Base-by-base conservation (phyloP, 1,140 invertebrate species). In the Parasteatoda tepidariorum region DNA sequence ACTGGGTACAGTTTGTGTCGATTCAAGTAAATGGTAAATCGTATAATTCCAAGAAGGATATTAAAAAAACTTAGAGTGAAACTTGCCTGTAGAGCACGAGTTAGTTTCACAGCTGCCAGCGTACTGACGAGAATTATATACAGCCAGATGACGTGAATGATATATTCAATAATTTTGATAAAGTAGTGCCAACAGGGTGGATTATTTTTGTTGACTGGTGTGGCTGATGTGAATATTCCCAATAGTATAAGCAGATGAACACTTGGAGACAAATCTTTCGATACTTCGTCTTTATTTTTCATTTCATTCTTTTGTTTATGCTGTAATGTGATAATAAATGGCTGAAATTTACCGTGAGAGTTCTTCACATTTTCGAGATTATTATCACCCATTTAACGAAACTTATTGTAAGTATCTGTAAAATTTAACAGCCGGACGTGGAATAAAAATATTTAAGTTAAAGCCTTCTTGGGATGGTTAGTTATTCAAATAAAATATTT, bases 51-150 rank as follows among this genome's bases (percentile, higher is more conserved):
- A 9, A 71, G 41, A 3, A 82, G 7, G 2, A 71, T 30, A 18
- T 82, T 70, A 31, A 70, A 41, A 26, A 82, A 22, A 24, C 67
- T 41, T 22, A 82, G 18, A 1, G 78, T 71, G 34, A 82, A 59
- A 18, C 34, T 66, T 2, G 59, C n/a, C n/a, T 66, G 57, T 11
- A 73, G 6, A 2, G 24, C 28, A 3, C 61, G 33, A 0, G 34
- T 18, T 1, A 74, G 28, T 18, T 33, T 24, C 7, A 66, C 55
- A n/a, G 55, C 38, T 15, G 59, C 18, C 11, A 74, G 18, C 0
- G 48, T 6, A 6, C 61, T 41, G 11, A 74, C 38, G 1, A 83
- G 15, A 15, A 83, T 41, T 0, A 71, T 28, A n/a, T 82, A 70
- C 4, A 70, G 15, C 78, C 78, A 82, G n/a, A 70, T 62, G 13